Base-by-base conservation (phyloP, 2,888 invertebrate genomes). In the Nemapogon koenigi region DNA sequence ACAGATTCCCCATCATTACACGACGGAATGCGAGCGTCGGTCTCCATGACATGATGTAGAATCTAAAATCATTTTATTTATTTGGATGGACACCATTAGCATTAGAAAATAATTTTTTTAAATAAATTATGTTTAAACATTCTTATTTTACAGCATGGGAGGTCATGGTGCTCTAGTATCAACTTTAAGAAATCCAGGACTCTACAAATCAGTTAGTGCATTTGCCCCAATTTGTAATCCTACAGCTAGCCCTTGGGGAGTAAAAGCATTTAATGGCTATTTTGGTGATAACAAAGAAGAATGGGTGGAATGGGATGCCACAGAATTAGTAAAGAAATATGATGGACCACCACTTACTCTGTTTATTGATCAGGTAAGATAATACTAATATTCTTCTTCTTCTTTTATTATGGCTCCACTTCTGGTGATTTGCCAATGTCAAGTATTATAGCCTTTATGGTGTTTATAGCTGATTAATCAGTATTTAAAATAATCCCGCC, bases 151-250 rank as follows among this genome's bases (percentile, higher is more conserved):
- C 59, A 96, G 97, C 58, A 99, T 99, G 98, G 98, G 98, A 42
- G 98, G 98, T 16, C 97, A 98, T 72, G 98, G 99, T 18, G 97
- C 97, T 11, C 63, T 98, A 32, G 86, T 95, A 37, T 90, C 91
- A 56, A 90, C 91, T 3, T 68, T 99, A 28, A 91, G 93, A 65
- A 95, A 94, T 68, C 97, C 97, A 7, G 91, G 91, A 10, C 70
- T 89, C 40, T 98, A 91, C 68, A 85, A 85, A 53, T 87, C 90
- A 6, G 94, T 96, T 1, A 96, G 97, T 44, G 96, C 94, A 3
- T 97, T 99, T 80, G 87, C 98, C 3, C 97, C 99, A 0, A 96
- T 98, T 54, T 87, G 89, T 48, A 94, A 97, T 68, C 97, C 98
- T 0, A 83, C 75, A 2, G 75, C 86, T 38, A 89, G 91, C 48